phyloP scores from a whole-genome alignment of 2,888 invertebrate genomes.

The Cetonia aurata region DNA sequence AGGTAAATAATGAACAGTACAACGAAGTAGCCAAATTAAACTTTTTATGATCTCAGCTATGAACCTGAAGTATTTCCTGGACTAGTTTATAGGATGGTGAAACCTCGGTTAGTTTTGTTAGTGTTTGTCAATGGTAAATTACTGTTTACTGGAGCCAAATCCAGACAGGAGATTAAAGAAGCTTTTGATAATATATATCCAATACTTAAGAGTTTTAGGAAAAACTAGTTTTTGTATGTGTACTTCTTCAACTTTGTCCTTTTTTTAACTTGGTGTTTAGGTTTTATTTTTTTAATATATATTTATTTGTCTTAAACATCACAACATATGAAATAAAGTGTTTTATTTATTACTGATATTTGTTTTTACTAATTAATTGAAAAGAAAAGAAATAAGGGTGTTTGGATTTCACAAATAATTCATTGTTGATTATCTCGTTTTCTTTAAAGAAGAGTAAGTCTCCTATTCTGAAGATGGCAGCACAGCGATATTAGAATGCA shows the following conservation, averaged over 20 bases:
- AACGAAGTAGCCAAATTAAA: neutral
- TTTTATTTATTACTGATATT: no score
- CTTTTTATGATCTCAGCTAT: constrained; percentile 72
- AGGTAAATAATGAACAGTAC: constrained; percentile 58
- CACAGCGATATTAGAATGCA: no score
- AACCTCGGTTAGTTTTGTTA: constrained; percentile 93
- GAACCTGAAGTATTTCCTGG: constrained; percentile 99
- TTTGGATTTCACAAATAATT: no score
- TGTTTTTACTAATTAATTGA: no score
- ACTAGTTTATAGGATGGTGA: constrained; percentile 97
- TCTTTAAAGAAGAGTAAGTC: no score
- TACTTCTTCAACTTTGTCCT: neutral
- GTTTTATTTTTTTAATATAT: neutral
- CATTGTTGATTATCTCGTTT: no score
- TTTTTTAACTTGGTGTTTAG: neutral
- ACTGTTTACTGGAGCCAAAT: constrained; percentile 97
- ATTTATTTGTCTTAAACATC: no score
- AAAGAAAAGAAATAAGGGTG: no score
- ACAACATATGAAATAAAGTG: no score
- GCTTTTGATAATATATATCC: constrained; percentile 96
- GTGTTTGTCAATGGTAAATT: constrained; percentile 99
- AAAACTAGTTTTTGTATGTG: constrained; percentile 68
- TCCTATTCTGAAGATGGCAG: no score
- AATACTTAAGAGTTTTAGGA: constrained; percentile 93
- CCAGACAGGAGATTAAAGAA: constrained; percentile 90